Evolutionary conservation across 2,888 invertebrate species (phyloP).

Genomic region (Drosophila neotestacea): DNA sequence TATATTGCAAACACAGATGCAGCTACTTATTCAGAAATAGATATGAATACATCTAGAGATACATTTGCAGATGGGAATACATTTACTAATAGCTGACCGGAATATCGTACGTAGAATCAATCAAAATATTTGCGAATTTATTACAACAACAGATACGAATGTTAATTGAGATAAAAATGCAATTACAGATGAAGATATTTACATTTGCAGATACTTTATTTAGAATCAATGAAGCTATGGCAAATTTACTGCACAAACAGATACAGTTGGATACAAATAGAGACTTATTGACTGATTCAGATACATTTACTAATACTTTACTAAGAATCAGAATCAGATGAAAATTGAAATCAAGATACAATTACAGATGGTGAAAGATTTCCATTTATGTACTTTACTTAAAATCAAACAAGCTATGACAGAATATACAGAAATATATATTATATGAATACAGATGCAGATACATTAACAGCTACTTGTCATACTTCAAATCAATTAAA

Average conservation of each 20-base stretch:
- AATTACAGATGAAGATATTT: background rate
- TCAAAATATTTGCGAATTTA: too few species aligned
- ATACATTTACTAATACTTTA: background rate
- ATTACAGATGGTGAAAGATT: background rate
- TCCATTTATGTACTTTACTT: too few species aligned
- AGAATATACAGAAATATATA: background rate
- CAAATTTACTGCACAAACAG: constrained; percentile 4
- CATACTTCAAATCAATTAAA: constrained; percentile 3
- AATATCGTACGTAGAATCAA: too few species aligned
- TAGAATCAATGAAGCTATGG: constrained; percentile 6
- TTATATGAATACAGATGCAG: background rate
- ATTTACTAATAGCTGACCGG: too few species aligned
- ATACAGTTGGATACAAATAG: background rate
- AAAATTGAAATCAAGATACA: background rate
- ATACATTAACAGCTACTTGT: background rate
- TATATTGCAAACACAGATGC: constrained; percentile 18
- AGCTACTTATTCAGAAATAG: constrained; percentile 1
- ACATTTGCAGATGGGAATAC: background rate
- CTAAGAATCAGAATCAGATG: background rate
- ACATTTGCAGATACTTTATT: background rate
- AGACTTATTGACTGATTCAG: background rate
- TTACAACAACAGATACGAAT: background rate
- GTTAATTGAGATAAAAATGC: background rate
- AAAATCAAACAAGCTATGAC: too few species aligned
- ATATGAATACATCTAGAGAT: constrained; percentile 4